Evolutionary conservation across 92 coral and sea anemone species (phyloP).

Genomic region (Actinostola sp.): DNA sequence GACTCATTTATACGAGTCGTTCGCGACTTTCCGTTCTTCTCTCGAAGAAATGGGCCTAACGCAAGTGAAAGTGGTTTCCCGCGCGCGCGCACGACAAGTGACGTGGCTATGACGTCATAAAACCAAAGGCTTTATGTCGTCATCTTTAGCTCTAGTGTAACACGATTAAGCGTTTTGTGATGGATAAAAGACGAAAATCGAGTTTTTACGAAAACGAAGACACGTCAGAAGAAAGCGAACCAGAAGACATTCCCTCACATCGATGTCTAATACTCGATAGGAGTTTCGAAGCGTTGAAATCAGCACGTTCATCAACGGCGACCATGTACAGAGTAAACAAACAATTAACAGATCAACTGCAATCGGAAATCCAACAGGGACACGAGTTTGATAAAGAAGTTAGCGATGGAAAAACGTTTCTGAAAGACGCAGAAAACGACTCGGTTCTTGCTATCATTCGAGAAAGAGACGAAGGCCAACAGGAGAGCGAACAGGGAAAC

Average conservation of each 20-base stretch:
- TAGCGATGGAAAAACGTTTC: constrained; percentile 23
- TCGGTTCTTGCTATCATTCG: constrained; percentile 19
- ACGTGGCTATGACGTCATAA: neutral
- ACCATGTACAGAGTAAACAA: constrained; percentile 32
- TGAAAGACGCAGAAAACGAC: constrained; percentile 37
- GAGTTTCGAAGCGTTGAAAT: constrained; percentile 72
- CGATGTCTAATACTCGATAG: constrained; percentile 59
- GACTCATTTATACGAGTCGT: too few relatives aligned
- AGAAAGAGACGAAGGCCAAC: constrained; percentile 16
- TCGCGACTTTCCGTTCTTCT: too few relatives aligned
- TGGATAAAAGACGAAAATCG: constrained; percentile 14
- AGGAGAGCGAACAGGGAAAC: too few relatives aligned
- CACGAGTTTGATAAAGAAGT: constrained; percentile 15
- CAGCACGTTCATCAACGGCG: constrained; percentile 71
- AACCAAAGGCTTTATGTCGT: too few relatives aligned
- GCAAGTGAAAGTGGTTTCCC: too few relatives aligned
- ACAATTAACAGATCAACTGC: constrained; percentile 12
- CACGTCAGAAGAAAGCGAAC: neutral
- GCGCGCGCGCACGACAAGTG: too few relatives aligned
- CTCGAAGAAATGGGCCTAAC: too few relatives aligned
- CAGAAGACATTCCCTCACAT: constrained; percentile 60
- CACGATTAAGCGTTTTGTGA: neutral
- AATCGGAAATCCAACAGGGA: constrained; percentile 28
- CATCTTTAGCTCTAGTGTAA: neutral
- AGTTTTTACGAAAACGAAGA: neutral